phyloP scores from a whole-genome alignment of 2,888 invertebrate genomes.

The Protophormia terraenovae region DNA sequence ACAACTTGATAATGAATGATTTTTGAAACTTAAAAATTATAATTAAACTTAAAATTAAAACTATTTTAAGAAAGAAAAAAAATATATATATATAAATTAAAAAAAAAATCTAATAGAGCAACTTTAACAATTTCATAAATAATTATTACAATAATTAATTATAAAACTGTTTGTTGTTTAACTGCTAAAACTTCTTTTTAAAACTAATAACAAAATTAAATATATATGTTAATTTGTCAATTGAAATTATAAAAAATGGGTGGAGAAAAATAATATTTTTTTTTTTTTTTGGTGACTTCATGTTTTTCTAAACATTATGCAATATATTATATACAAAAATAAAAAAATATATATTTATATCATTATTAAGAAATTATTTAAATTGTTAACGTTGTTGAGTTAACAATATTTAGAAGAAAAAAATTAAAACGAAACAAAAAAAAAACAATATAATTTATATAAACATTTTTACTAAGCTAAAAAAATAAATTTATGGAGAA shows the following conservation, averaged over 20 bases:
- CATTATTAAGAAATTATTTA: constrained; percentile 25
- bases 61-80: constrained; percentile 25
- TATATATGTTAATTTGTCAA: constrained; percentile 69
- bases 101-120: constrained; percentile 39
- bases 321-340: constrained; percentile 65
- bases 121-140: constrained; percentile 17
- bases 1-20: constrained; percentile 52
- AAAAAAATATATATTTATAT: constrained; percentile 69
- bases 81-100: constrained; percentile 49
- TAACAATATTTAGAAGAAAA: constrained; percentile 66
- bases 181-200: constrained; percentile 53
- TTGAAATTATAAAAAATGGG: constrained; percentile 78
- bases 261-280: constrained; percentile 73
- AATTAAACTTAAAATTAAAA: constrained; percentile 47
- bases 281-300: constrained; percentile 56
- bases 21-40: constrained; percentile 56
- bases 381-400: constrained; percentile 53
- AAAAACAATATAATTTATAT: constrained; percentile 49
- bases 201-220: constrained; percentile 65
- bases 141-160: constrained; percentile 18
- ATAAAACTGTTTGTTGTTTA: constrained; percentile 43
- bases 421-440: constrained; percentile 69
- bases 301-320: constrained; percentile 56
- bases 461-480: constrained; percentile 54
- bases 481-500: constrained; percentile 37